phyloP scores from a whole-genome alignment of 2,888 invertebrate genomes.

The Julus scandinavius region DNA sequence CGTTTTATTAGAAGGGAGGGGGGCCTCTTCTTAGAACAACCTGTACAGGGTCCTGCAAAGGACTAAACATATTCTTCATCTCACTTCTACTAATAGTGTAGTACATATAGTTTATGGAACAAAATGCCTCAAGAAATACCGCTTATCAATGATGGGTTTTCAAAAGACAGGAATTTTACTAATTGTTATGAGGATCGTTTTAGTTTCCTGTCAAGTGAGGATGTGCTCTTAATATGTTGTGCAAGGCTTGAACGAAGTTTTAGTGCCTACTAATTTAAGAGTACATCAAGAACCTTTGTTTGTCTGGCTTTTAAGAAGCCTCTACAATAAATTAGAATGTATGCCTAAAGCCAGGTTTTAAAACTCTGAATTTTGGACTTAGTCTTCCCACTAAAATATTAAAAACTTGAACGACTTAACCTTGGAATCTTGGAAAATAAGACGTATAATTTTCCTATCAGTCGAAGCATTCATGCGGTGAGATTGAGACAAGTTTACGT shows the following conservation, averaged over 20 bases:
- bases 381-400: neutral
- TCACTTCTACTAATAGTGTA: neutral
- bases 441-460: too few species aligned
- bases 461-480: too few species aligned
- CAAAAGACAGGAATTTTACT: neutral
- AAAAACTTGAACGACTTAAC: neutral
- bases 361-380: neutral
- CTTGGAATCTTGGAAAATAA: neutral
- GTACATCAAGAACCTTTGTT: neutral
- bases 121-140: neutral
- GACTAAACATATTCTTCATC: neutral
- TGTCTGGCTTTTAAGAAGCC: neutral
- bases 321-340: neutral
- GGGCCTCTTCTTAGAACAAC: neutral
- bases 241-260: neutral
- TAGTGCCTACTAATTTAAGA: neutral
- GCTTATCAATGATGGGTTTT: neutral
- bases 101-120: neutral
- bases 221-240: neutral
- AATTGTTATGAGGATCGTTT: slow-evolving; percentile 9
- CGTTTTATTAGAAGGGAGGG: neutral
- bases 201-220: neutral
- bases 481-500: too few species aligned
- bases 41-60: neutral
- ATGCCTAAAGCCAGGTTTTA: neutral